Base-by-base conservation (phyloP, 2,888 invertebrate genomes). In the Scaptomyza parva region DNA sequence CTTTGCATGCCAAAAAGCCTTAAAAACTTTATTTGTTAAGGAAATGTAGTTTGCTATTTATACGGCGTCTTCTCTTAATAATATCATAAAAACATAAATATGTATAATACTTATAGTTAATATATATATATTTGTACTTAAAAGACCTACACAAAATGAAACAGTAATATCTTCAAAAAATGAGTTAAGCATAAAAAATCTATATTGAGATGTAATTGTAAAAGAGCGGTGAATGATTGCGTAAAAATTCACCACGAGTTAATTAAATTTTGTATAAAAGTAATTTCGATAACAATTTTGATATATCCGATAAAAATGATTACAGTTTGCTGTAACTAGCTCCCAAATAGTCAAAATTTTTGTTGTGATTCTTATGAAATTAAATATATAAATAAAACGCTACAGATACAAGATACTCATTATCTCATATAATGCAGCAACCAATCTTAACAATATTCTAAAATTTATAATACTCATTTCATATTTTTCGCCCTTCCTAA, bases 391-490 rank as follows among this genome's bases (percentile, higher is more conserved):
- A 28, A 28, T 28, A 28, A 9, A 28, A 24, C 22, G 6, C 22
- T 9, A 28, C 8, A 28, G 5, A 33, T 5, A 33, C 17, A 52
- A 52, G 8, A 48, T 17, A 44, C 43, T 48, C 30, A 71, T 53
- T 51, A 71, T 53, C 51, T 39, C 33, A 50, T 39, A 43, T 44
- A 70, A 47, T 26, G 6, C 30, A 20, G 20, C 30, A 53, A 76
- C 26, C 35, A 60, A 64, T 40, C 54, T 71, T 41, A 65, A 77
- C 70, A 72, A 78, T 70, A 69, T 72, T 63, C 62, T 65, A 66
- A 76, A 74, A 66, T 65, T 74, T 71, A 73, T 81, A 86, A 78
- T 74, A 69, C 78, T 79, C 69, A 76, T 83, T 81, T 82, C 61
- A 76, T 80, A 69, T 82, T 84, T 86, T 74, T 84, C 76, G 65